A percentile compares a stretch with the other conserved stretches of the same genome.
These are phyloP conservation scores for Mixornis gularis DNA, from an alignment of 2,113 vertebrate species.

Conservation along the genomic window DNA sequence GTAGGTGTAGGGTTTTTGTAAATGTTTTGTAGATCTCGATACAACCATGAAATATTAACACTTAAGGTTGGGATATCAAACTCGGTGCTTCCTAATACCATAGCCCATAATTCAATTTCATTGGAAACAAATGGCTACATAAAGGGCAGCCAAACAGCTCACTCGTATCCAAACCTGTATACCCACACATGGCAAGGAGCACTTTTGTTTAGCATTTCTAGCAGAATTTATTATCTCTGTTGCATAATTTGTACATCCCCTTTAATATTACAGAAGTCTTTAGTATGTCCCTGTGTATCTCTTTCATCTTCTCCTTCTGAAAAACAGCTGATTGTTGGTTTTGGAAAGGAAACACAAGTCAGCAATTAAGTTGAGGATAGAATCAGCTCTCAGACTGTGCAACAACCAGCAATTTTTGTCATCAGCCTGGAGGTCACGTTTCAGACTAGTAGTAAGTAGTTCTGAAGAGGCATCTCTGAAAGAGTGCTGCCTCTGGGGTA, in stretches of 20 bases:
- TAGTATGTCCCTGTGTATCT: neutral
- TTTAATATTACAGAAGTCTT: neutral
- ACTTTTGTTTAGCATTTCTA: neutral
- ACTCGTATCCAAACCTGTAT: neutral
- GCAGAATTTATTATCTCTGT: neutral
- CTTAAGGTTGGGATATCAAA: rapidly evolving
- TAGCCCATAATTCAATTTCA: neutral
- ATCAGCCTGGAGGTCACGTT: neutral
- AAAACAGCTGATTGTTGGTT: neutral
- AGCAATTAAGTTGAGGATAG: neutral
- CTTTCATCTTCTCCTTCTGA: neutral
- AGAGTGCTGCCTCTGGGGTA: rapidly evolving
- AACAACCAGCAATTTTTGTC: neutral
- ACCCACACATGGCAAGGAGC: neutral
- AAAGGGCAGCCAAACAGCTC: neutral
- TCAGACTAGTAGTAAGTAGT: neutral
- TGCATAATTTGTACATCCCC: neutral
- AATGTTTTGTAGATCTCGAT: neutral
- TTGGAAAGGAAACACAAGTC: neutral
- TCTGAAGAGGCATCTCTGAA: neutral
- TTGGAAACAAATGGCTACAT: neutral
- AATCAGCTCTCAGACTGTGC: neutral
- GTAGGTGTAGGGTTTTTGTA: rapidly evolving
- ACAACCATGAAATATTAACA: neutral
- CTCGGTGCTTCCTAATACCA: neutral